phyloP scores from a whole-genome alignment of 2,113 vertebrate genomes.

The Microcebus griseorufus region DNA sequence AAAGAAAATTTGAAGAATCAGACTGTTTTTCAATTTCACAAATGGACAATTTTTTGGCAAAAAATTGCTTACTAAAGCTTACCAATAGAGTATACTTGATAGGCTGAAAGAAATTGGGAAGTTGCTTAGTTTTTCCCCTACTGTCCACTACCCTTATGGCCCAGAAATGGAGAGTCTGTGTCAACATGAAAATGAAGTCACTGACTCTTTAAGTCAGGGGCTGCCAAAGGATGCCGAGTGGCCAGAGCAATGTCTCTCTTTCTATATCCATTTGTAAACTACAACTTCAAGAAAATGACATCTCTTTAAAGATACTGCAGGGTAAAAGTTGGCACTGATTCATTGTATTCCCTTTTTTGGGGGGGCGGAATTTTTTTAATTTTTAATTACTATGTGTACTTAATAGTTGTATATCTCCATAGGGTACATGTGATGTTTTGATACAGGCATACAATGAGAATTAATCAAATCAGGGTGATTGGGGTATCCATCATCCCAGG shows the following conservation, averaged over 20 bases:
- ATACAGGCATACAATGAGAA: too few relatives aligned
- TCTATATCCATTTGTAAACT: background rate
- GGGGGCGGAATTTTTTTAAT: too few relatives aligned
- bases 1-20: slow-evolving; percentile 26
- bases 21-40: background rate
- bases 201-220: background rate
- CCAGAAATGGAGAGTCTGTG: background rate
- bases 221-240: background rate
- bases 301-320: background rate
- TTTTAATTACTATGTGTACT: too few relatives aligned
- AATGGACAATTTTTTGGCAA: background rate
- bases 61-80: background rate
- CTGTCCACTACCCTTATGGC: background rate
- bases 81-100: background rate
- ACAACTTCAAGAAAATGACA: background rate
- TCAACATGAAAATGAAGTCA: background rate
- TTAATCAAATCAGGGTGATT: too few relatives aligned
- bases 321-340: background rate
- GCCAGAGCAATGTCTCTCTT: background rate
- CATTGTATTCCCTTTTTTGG: background rate
- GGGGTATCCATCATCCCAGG: too few relatives aligned
- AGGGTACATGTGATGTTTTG: too few relatives aligned
- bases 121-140: background rate
- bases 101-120: background rate
- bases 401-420: too few relatives aligned